Evolutionary conservation across 2,113 vertebrate species (phyloP).

Genomic region (Sus scrofa): DNA sequence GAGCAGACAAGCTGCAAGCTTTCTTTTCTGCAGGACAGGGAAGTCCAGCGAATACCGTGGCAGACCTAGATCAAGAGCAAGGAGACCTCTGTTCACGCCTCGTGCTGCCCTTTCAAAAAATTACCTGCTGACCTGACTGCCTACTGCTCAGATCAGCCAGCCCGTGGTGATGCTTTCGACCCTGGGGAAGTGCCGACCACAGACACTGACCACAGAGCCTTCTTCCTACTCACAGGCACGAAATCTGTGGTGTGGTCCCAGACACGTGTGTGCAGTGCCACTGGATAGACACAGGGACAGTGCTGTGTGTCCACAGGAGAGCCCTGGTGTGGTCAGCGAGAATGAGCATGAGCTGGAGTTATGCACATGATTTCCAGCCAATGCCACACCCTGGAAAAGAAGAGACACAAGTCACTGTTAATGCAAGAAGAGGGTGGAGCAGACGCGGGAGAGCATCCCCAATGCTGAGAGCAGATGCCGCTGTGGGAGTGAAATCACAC

Average conservation of each 20-base stretch:
- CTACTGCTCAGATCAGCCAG: rapidly evolving
- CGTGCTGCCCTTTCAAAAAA: neutral
- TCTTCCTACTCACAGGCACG: rapidly evolving
- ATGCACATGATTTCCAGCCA: neutral
- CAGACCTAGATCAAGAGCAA: rapidly evolving
- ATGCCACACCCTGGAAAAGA: too few species aligned
- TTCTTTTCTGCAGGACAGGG: neutral
- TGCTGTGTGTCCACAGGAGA: rapidly evolving
- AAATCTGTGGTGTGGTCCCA: rapidly evolving
- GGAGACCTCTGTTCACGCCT: rapidly evolving
- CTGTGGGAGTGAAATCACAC: conserved; percentile 60
- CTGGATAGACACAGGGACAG: rapidly evolving
- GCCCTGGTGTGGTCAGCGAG: rapidly evolving
- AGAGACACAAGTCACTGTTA: neutral
- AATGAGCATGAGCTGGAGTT: neutral
- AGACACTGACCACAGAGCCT: rapidly evolving
- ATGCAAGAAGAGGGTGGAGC: neutral
- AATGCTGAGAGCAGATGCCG: conserved; percentile 61
- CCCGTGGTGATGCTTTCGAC: rapidly evolving
- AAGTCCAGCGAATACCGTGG: neutral
- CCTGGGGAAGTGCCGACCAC: rapidly evolving
- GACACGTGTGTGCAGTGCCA: rapidly evolving
- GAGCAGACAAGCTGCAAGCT: rapidly evolving
- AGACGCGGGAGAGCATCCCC: neutral
- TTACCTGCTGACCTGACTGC: rapidly evolving